Evolutionary conservation across 2,888 invertebrate species (phyloP).

Genomic region (Belgica antarctica): DNA sequence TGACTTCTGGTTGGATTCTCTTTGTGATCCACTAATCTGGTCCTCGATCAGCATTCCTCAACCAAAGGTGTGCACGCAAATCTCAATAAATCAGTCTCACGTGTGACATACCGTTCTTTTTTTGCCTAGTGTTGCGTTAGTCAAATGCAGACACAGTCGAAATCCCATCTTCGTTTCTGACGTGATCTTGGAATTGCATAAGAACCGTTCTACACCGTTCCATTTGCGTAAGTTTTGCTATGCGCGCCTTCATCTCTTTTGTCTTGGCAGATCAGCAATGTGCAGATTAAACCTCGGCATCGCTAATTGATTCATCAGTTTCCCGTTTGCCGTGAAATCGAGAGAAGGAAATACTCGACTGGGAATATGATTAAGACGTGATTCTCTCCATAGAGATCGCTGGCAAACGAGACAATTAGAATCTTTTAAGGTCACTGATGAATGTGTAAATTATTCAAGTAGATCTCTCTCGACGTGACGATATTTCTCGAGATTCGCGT

Average conservation of each 20-base stretch:
- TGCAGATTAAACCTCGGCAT: conserved; percentile 27
- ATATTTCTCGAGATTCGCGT: too few species aligned
- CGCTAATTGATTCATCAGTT: conserved; percentile 39
- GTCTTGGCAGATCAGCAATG: not conserved
- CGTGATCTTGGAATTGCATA: conserved; percentile 33
- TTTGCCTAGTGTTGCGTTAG: conserved; percentile 7
- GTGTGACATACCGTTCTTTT: not conserved
- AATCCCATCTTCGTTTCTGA: conserved; percentile 27
- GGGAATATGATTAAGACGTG: conserved; percentile 6
- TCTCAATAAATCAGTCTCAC: too few species aligned
- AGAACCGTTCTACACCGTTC: conserved; percentile 41
- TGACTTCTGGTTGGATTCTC: too few species aligned
- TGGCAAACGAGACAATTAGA: not conserved
- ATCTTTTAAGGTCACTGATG: not conserved
- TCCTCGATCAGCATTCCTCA: too few species aligned
- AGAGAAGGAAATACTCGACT: not conserved
- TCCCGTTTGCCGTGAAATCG: conserved; percentile 39
- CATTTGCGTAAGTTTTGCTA: conserved; percentile 4
- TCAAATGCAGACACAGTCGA: conserved; percentile 12
- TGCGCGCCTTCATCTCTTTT: conserved; percentile 13
- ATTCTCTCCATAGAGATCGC: not conserved
- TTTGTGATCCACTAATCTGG: too few species aligned
- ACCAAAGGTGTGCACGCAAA: too few species aligned
- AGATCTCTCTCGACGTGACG: too few species aligned
- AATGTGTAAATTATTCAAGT: conserved; percentile 13